Conservation (phyloP, 2,888 invertebrate species). For the Caenorhabditis wallacei region DNA sequence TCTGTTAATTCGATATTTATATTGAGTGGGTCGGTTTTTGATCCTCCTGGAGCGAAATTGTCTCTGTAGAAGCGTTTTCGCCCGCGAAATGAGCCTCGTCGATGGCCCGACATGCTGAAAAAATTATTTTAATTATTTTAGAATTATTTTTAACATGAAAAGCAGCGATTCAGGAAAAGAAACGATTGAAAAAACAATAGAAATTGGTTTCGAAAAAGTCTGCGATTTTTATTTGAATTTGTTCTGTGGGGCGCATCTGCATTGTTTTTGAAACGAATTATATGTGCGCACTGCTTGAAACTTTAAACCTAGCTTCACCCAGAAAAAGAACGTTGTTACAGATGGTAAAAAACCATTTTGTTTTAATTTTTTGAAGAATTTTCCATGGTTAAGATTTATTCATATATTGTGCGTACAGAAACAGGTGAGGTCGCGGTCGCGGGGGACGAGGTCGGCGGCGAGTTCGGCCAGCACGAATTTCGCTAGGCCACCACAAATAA, state of each 20-base stretch:
- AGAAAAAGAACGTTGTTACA: too few species aligned
- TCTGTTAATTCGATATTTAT: conserved; percentile 52
- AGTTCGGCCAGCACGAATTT: too few species aligned
- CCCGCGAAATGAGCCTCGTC: conserved; percentile 46
- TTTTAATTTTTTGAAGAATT: too few species aligned
- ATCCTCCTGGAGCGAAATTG: conserved; percentile 62
- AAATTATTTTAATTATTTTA: neutral
- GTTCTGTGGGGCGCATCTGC: neutral
- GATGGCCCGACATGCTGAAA: conserved; percentile 38
- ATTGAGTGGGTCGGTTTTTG: conserved; percentile 61
- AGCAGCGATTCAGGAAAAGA: neutral
- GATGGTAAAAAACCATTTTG: too few species aligned
- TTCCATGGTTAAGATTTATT: too few species aligned
- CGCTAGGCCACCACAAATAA: too few species aligned
- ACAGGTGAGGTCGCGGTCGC: too few species aligned
- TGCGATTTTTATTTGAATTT: neutral
- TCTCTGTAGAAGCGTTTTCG: conserved; percentile 57
- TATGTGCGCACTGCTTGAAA: too few species aligned
- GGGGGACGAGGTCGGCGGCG: too few species aligned
- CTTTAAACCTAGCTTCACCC: too few species aligned
- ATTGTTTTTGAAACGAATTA: too few species aligned
- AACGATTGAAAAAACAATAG: neutral
- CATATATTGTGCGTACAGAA: too few species aligned
- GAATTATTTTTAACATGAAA: neutral
- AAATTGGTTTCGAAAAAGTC: conserved; percentile 7